Evolutionary conservation across 2,113 vertebrate genomes (phyloP), one percentile per base, ranked within the genome.

Genomic region (Romanogobio albipinnatus): DNA sequence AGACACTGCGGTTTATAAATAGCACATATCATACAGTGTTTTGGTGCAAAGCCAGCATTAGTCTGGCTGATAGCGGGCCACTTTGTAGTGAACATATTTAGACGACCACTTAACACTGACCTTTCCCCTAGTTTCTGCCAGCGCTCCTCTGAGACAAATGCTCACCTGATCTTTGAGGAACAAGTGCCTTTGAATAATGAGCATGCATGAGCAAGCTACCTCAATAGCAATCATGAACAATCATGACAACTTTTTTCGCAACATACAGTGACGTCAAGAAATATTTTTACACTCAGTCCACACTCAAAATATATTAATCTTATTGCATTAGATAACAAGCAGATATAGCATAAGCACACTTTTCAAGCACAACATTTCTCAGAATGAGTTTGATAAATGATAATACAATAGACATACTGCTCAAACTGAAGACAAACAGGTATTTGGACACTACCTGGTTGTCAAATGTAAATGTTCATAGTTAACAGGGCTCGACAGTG

Each of bases 51-150:
- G 76, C 79, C 86, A 78, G 14, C 85, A 79, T 90, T 80, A 88
- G 86, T 85, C 86, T 90, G 88, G 80, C 76, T 76, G 51, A 43
- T 81, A 85, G 85, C 77, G 92, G 91, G 90, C 92, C 92, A 89
- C 84, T 74, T 77, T 87, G 89, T 89, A 90, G 89, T 90, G 90
- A 53, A 53, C 75, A 73, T 71, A 70, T 93, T 93, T 90, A 90
- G 86, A 90, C 87, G 88, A 83, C 78, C 88, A 66, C 87, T 77
- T 74, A 13, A 43, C 49, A 36, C 56, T 77, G 49, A 91, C 91
- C 93, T 94, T 92, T 94, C 87, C 87, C 93, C 92, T 80, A 93
- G 88, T 95, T 93, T 47, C 3, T 49, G 83, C 49, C 4, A 62
- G 73, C 14, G n/a, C 73, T 36, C 17, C 6, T 15, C 22, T 43